phyloP scores from a whole-genome alignment of 2,113 vertebrate genomes.

The Erythrocercus mccallii region DNA sequence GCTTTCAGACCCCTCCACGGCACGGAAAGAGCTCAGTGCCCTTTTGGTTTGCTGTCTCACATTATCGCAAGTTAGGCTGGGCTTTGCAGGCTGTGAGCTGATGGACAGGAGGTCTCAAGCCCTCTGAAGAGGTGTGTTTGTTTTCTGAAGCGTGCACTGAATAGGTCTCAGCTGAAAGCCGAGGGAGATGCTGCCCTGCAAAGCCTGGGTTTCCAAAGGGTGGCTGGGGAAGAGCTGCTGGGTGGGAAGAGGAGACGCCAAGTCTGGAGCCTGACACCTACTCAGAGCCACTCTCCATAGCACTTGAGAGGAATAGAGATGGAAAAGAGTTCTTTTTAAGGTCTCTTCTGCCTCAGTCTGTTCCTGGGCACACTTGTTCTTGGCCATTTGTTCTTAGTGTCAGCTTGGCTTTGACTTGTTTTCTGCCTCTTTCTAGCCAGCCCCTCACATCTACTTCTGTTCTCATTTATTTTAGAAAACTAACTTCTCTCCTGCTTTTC shows the following conservation, averaged over 20 bases:
- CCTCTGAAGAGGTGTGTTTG: background rate
- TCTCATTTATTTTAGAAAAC: background rate
- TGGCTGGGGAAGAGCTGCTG: background rate
- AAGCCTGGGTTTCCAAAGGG: background rate
- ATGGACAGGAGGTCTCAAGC: background rate
- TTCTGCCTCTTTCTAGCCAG: background rate
- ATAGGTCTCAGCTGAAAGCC: background rate
- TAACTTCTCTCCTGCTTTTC: background rate
- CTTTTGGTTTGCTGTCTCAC: background rate
- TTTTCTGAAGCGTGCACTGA: accelerated
- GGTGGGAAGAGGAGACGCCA: background rate
- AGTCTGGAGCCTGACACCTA: background rate
- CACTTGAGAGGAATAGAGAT: background rate
- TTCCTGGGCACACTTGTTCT: background rate
- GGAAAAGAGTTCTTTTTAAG: background rate
- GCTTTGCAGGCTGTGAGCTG: background rate
- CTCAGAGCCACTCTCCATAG: background rate
- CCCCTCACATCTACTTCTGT: background rate
- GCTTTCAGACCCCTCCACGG: background rate
- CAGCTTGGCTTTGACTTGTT: background rate
- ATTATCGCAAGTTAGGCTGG: background rate
- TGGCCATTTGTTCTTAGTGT: background rate
- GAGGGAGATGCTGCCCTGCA: background rate
- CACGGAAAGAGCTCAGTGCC: background rate
- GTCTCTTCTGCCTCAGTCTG: background rate